Conservation (phyloP, 1,140 invertebrate species). For the Mya arenaria region DNA sequence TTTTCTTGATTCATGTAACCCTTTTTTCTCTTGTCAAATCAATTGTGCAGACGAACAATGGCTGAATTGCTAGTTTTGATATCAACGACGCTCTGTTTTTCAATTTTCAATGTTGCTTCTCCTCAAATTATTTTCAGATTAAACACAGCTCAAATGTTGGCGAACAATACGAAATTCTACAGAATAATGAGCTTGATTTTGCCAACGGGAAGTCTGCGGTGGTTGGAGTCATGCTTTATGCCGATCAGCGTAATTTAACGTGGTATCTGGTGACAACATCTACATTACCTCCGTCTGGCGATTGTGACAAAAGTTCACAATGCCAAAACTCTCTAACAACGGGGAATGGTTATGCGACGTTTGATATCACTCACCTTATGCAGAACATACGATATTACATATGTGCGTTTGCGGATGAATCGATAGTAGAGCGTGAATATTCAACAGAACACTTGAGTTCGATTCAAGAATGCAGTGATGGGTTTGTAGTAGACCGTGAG, state of each 20-base stretch:
- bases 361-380: background rate
- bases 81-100: no score
- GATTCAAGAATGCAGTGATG: slow-evolving; percentile 53
- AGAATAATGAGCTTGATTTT: slow-evolving; percentile 17
- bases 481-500: slow-evolving; percentile 42
- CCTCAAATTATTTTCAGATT: slow-evolving; percentile 21
- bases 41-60: no score
- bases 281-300: background rate
- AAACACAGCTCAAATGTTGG: slow-evolving; percentile 27
- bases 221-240: slow-evolving; percentile 3
- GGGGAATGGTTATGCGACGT: slow-evolving; percentile 7
- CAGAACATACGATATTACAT: slow-evolving; percentile 23
- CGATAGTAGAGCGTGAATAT: background rate
- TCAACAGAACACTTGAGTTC: slow-evolving; percentile 9
- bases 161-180: background rate
- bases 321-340: slow-evolving; percentile 7
- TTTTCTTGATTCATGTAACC: no score
- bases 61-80: no score
- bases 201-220: background rate
- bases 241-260: background rate
- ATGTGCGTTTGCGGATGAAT: slow-evolving; percentile 31
- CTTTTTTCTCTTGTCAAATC: no score
- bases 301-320: slow-evolving; percentile 20
- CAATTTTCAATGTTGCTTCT: no score
- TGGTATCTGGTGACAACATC: slow-evolving; percentile 40